These are phyloP conservation scores for Scytalopus superciliaris DNA, from an alignment of 2,113 vertebrate species.

Conservation along the genomic window DNA sequence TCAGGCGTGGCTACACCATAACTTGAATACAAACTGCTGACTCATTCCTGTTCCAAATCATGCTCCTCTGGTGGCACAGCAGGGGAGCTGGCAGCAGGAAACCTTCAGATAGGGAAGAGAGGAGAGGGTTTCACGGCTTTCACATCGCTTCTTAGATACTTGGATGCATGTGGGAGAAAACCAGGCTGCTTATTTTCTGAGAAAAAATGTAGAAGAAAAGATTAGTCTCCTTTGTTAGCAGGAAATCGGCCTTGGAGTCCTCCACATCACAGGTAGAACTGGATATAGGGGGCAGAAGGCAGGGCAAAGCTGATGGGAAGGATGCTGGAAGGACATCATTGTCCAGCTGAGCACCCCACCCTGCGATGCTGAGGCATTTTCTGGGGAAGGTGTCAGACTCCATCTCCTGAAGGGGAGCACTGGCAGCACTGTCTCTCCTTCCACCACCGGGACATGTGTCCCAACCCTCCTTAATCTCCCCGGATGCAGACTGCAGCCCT, in stretches of 20 bases:
- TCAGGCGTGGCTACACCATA: background rate
- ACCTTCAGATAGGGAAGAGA: background rate
- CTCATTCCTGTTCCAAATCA: conserved; percentile 23
- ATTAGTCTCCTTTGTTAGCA: background rate
- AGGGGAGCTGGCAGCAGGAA: accelerated
- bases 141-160: background rate
- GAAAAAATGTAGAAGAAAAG: background rate
- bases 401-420: background rate
- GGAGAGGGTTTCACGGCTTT: background rate
- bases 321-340: accelerated
- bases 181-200: background rate
- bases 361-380: background rate
- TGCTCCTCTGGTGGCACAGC: background rate
- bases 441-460: accelerated
- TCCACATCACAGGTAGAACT: background rate
- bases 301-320: background rate
- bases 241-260: background rate
- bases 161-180: background rate
- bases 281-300: background rate
- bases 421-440: background rate
- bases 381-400: background rate
- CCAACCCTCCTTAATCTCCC: background rate
- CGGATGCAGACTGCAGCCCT: background rate
- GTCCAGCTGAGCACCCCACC: background rate
- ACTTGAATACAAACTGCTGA: conserved; percentile 25